Base-by-base conservation (phyloP, 2,797 vertebrate species). In the Scarus forsteni region DNA sequence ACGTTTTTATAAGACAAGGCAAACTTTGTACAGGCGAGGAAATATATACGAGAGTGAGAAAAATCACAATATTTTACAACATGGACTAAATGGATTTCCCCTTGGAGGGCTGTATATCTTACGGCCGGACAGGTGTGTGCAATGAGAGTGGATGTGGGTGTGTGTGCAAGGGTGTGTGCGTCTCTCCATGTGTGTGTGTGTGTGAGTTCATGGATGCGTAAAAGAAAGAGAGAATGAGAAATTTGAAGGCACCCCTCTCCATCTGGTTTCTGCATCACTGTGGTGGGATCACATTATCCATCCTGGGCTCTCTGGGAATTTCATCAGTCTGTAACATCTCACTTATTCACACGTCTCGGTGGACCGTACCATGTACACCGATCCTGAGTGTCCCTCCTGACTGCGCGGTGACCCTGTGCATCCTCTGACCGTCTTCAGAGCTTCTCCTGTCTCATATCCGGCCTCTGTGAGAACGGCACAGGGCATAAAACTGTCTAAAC, bases 211-310 rank as follows among this genome's bases (percentile, higher is more conserved):
- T 60, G 49, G 38, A 44, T 66, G 52, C 66, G 42, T 72, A 69
- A 54, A 70, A 65, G 50, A 63, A 34, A 62, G 63, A 27, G 55
- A 66, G 68, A 72, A 71, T 75, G 64, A 79, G 70, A 82, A 73
- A 77, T 70, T 2, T 49, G 58, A 85, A 76, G 76, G 77, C 73
- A 67, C 63, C 83, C 73, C 68, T 84, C 79, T 84, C 88, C 93
- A 94, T 94, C 92, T 94, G 94, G 84, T 94, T 94, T 93, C 76
- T 89, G 79, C 89, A 94, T 94, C 89, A 91, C 73, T 78, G 82
- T 73, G 75, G 66, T 71, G 49, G 86, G 85, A 89, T 91, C 88
- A 80, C 83, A 84, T 90, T 86, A 89, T 90, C 88, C 89, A 80
- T 90, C 80, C 69, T 74, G n/a, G 90, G 75, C 89, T 92, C 90